Base-by-base conservation (phyloP, 2,888 invertebrate species). In the Chloroclysta siterata region DNA sequence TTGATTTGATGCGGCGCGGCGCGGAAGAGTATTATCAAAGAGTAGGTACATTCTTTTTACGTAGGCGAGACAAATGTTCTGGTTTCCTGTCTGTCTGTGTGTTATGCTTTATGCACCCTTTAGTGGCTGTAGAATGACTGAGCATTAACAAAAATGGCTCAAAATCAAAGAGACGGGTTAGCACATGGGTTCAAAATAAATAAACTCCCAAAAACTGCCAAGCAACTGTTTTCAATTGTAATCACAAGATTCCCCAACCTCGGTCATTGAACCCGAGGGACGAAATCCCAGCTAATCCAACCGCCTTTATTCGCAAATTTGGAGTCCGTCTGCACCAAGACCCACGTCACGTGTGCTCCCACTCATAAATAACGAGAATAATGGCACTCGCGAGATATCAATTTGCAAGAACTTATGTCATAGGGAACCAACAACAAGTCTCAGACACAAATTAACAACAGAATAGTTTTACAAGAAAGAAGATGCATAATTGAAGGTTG, bases 341-440 rank as follows among this genome's bases (percentile, higher is more conserved):
- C 3, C 44, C 14, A 48, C n/a, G 17, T 63, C 63, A 63, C 63
- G 63, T 63, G 63, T 48, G 44, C 57, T 28, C 52, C 41, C 54
- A 51, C 54, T 54, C 44, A 17, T 53, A 44, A 54, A 44, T 54
- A 14, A 60, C 70, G 61, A 22, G 57, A 62, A 75, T 60, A 65
- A 74, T 33, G 47, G 66, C 65, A 71, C 75, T 55, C 59, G 55
- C 59, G 36, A 55, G 55, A 64, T 63, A 71, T 65, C 76, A 74
- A 79, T 77, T 75, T 75, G 60, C 42, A 39, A 39, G 62, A 14
- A 55, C 2, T 41, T 58, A 70, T 70, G 54, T 72, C 29, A 62
- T 42, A 76, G 56, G 33, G 71, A 73, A 55, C 55, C 55, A 53
- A 22, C 14, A 50, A 10, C 14, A 4, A 8, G 29, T 50, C 29